Evolutionary conservation across 92 coral and sea anemone genomes (phyloP).

Genomic region (Zoanthus sansibaricus): DNA sequence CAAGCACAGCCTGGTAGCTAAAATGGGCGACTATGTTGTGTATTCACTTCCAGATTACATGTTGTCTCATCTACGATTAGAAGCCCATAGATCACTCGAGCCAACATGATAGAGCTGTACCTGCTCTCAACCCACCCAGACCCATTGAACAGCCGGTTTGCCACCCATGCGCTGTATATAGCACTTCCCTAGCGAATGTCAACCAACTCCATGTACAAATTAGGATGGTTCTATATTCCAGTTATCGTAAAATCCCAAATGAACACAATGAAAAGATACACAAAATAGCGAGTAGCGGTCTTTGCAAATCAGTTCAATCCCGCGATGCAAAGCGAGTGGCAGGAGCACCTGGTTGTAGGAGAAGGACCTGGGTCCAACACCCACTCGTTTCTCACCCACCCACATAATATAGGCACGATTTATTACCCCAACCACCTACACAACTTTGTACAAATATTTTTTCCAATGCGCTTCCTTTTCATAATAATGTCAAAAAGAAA

Average conservation of each 20-base stretch:
- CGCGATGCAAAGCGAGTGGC: conserved; percentile 30
- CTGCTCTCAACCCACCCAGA: neutral
- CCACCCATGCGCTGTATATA: conserved; percentile 5
- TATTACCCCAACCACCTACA: conserved; percentile 1
- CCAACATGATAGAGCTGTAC: neutral
- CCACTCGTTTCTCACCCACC: conserved; percentile 21
- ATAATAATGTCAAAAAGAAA: neutral
- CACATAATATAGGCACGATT: neutral
- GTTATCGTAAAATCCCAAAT: conserved; percentile 53
- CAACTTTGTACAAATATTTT: neutral
- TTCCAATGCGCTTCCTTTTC: neutral
- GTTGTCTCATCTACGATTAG: neutral
- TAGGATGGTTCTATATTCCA: neutral
- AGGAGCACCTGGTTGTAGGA: conserved; percentile 30
- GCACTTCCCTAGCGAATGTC: conserved; percentile 3
- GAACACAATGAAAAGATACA: conserved; percentile 58
- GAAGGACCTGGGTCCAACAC: conserved; percentile 34
- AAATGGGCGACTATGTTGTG: conserved; percentile 21
- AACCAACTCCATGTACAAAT: conserved; percentile 33
- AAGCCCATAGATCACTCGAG: neutral
- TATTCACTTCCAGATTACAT: conserved; percentile 41
- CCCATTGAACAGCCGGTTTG: neutral
- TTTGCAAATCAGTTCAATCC: conserved; percentile 37
- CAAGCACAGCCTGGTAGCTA: conserved; percentile 65
- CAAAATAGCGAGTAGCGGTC: conserved; percentile 23